Evolutionary conservation across 2,797 vertebrate genomes (phyloP).

Genomic region (Poecilia gillii): DNA sequence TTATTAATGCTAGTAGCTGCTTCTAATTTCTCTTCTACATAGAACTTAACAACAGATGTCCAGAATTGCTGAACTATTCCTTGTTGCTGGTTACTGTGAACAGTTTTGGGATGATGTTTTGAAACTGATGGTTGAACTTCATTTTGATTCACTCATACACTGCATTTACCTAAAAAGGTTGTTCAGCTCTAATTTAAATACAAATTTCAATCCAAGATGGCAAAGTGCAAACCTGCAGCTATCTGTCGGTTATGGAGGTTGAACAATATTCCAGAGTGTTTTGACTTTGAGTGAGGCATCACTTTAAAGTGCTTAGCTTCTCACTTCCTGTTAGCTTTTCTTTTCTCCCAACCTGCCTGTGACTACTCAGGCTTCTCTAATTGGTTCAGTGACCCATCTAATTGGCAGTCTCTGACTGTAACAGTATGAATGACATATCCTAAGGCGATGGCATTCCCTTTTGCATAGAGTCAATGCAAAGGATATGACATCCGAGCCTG

Average conservation of each 20-base stretch:
- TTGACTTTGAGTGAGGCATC: conserved; percentile 54
- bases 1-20: not conserved
- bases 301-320: conserved; percentile 50
- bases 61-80: not conserved
- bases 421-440: conserved; percentile 72
- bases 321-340: conserved; percentile 52
- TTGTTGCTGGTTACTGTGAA: not conserved
- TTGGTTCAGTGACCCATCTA: conserved; percentile 38
- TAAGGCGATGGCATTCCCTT: conserved; percentile 70
- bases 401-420: conserved; percentile 38
- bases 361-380: conserved; percentile 36
- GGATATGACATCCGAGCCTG: conserved; percentile 73
- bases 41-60: not conserved
- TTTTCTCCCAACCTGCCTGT: conserved; percentile 46
- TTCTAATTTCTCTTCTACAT: not conserved
- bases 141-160: not conserved
- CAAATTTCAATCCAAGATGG: not conserved
- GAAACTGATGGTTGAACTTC: not conserved
- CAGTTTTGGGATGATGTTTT: not conserved
- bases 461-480: conserved; percentile 62
- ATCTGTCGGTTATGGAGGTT: not conserved
- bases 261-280: not conserved
- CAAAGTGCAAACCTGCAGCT: not conserved
- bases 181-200: not conserved
- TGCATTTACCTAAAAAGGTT: not conserved